Evolutionary conservation across 1,140 invertebrate genomes (phyloP).

Genomic region (Frieseomelitta varia): DNA sequence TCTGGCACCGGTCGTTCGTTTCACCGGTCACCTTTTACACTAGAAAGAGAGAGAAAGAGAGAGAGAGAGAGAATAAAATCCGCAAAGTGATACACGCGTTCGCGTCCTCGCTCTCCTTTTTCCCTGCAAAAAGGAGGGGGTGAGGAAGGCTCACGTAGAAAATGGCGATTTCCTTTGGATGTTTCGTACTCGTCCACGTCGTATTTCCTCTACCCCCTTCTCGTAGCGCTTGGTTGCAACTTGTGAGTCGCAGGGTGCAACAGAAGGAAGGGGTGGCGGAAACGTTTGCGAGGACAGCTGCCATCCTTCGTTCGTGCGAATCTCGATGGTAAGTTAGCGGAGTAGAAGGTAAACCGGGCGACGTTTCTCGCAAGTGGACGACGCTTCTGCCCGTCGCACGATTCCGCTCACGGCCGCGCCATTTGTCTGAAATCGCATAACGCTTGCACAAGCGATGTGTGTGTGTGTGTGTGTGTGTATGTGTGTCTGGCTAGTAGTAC

Average conservation of each 20-base stretch:
- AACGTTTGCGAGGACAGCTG: conserved; percentile 64
- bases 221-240: background rate
- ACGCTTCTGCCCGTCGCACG: conserved; percentile 44
- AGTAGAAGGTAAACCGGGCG: conserved; percentile 62
- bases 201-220: conserved; percentile 47
- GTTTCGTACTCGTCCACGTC: conserved; percentile 52
- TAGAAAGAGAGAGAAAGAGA: background rate
- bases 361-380: conserved; percentile 63
- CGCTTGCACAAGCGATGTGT: conserved; percentile 59
- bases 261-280: background rate
- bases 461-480: background rate
- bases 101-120: background rate
- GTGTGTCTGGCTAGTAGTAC: conserved; percentile 18
- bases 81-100: conserved; percentile 40
- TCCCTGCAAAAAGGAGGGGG: too few relatives aligned
- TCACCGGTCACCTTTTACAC: conserved; percentile 16
- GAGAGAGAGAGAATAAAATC: background rate
- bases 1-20: background rate
- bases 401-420: conserved; percentile 71
- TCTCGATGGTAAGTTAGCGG: conserved; percentile 64
- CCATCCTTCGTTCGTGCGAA: conserved; percentile 63
- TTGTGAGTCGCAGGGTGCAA: conserved; percentile 27
- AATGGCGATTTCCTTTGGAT: conserved; percentile 60
- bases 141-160: conserved; percentile 54
- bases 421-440: conserved; percentile 80